Base-by-base conservation (phyloP, 2,797 vertebrate species). In the Xiphophorus birchmanni region DNA sequence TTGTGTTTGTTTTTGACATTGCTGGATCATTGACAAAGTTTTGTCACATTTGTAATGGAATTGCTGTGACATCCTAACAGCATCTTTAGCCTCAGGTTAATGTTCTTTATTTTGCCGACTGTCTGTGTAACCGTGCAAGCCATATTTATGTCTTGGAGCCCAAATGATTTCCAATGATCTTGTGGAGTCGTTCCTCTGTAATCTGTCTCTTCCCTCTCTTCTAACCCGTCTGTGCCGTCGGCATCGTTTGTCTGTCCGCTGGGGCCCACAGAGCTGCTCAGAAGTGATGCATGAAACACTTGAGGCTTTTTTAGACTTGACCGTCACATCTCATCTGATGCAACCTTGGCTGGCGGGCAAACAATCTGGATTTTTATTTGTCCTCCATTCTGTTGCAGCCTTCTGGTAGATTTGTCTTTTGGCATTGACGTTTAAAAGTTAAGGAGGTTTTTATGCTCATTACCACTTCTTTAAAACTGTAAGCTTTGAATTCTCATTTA, bases 331-430 rank as follows among this genome's bases (percentile, higher is more conserved):
- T 81, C 47, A 56, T 52, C 45, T 23, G 35, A 81, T 47, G 74
- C 37, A 32, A 81, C 63, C 54, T 77, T 37, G 58, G 69, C 74
- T 77, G 77, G 80, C 2, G 1, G 69, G 50, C 35, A 75, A 76
- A 84, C 65, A 73, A n/a, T 29, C n/a, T 3, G 80, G 63, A 58
- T 76, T 82, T 77, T 21, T 65, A 44, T 58, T 17, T 76, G 60
- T 48, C 75, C 18, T 48, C 72, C 18, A 42, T 18, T 77, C 76
- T 71, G 74, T 11, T 2, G 15, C 42, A 48, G 12, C n/a, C 72
- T 77, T 84, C 54, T 73, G 71, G 74, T 1, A 74, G 3, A 45
- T 74, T 32, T 23, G 45, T 58, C n/a, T 81, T 40, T 79, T 79
- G 71, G 71, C 45, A 2, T 63, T 72, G 56, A 21, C 10, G 54